Evolutionary conservation across 2,797 vertebrate species (phyloP), one percentile per base, ranked within the genome.

Genomic region (Argyrosomus regius): DNA sequence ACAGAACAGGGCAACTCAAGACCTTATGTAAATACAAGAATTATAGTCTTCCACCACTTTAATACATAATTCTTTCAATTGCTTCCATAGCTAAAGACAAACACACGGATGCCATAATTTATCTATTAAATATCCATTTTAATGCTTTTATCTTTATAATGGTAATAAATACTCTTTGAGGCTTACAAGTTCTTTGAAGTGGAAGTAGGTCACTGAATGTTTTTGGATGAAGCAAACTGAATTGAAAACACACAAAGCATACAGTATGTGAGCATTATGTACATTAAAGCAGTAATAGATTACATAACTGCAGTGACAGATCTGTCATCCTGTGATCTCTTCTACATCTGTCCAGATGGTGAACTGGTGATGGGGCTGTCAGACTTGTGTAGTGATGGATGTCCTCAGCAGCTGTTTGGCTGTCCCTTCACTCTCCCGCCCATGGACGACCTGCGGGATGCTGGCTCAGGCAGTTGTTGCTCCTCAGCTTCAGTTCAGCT

Each of bases 301-400:
- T 3, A 68, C 13, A 20, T 24, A 48, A 26, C 4, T 41, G 1
- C 31, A 49, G 17, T 17, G n/a, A 4, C 41, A 56, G 35, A 65
- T 65, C 10, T 18, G 13, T 68, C 2, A 6, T 68, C 31, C 10
- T n/a, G 0, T 78, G 24, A 72, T 39, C 45, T 49, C 28, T 14
- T 60, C 12, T 68, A 0, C 41, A 3, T 81, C 18, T 73, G 28
- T 81, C 22, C 85, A 95, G 95, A 91, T 82, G 91, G 78, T 17
- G 92, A 93, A 87, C 83, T 84, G 86, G 77, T 88, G 81, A 83
- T 77, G 80, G 89, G 82, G 56, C 87, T 91, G 77, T 87, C 88
- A 39, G 92, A 92, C 75, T 69, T 89, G 73, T 87, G 85, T 45
- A 80, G 77, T 16, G 86, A 72, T 12, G 57, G 72, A 31, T 85